Percentiles rank a stretch among this genome's conserved stretches.
These are phyloP conservation scores for Picathartes gymnocephalus DNA, from an alignment of 2,113 vertebrate genomes.

Conservation along the genomic window DNA sequence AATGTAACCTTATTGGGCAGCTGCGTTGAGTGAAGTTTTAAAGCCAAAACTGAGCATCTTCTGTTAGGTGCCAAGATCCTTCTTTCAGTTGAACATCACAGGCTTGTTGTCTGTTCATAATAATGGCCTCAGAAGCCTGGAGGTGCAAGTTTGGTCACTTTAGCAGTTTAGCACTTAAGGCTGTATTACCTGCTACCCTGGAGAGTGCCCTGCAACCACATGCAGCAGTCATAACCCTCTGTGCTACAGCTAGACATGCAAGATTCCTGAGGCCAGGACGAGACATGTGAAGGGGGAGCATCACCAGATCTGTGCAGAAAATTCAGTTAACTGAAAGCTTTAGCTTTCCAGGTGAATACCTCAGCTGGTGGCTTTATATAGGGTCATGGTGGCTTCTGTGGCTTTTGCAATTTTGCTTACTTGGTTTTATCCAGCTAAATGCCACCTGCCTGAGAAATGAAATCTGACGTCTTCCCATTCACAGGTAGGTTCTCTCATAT, in stretches of 20 bases:
- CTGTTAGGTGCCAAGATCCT: not conserved
- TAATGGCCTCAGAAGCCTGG: not conserved
- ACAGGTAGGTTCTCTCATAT: not conserved
- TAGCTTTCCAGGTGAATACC: not conserved
- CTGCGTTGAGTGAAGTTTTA: not conserved
- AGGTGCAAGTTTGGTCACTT: not conserved
- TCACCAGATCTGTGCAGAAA: not conserved
- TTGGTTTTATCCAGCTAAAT: not conserved
- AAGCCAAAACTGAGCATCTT: not conserved
- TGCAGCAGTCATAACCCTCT: not conserved
- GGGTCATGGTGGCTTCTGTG: not conserved
- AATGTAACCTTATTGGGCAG: not conserved
- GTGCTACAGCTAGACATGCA: not conserved
- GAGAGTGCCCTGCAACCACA: not conserved
- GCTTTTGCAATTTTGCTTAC: not conserved
- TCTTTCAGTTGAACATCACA: not conserved
- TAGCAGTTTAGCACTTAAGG: not conserved
- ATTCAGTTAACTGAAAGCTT: not conserved
- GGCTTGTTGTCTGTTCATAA: not conserved
- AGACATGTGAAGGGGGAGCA: fast-evolving
- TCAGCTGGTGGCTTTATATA: not conserved
- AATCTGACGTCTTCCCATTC: not conserved
- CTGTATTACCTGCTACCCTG: not conserved
- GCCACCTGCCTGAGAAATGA: not conserved
- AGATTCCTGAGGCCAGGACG: not conserved